Evolutionary conservation across 1,140 invertebrate genomes (phyloP), one percentile per base, ranked within the genome.

Genomic region (Hypsibius dujardini): DNA sequence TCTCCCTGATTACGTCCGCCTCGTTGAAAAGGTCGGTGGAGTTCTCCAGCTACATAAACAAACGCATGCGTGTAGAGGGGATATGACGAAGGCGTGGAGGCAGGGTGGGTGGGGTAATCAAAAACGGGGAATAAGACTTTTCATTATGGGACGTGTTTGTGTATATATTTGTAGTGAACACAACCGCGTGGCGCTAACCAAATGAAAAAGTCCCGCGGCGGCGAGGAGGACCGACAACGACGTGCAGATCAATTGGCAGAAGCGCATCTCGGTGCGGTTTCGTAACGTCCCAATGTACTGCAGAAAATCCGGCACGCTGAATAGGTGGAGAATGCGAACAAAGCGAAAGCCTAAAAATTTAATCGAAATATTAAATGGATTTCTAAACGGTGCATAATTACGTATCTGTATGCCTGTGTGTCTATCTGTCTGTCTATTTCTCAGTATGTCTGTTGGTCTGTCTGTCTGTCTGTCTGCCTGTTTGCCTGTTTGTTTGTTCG

Each of bases 371-470:
- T n/a, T n/a, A n/a, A n/a, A n/a, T n/a, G n/a, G n/a, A n/a, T n/a
- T n/a, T n/a, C n/a, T n/a, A n/a, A n/a, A n/a, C n/a, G n/a, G n/a
- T n/a, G n/a, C 7, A 56, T 56, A 56, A 56, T 56, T 56, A 56
- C n/a, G 50, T n/a, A 56, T 7, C 50, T 56, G 50, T 7, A 56
- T n/a, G 50, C 50, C 50, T 56, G n/a, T n/a, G n/a, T n/a, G n/a
- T n/a, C 50, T 56, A 56, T 56, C 7, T 56, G 50, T 56, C 50
- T 56, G n/a, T 56, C 50, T 7, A 56, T 56, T 56, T 56, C n/a
- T n/a, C n/a, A n/a, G n/a, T n/a, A n/a, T n/a, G n/a, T n/a, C n/a
- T n/a, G n/a, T n/a, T n/a, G n/a, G n/a, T n/a, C n/a, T n/a, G n/a
- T n/a, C n/a, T n/a, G n/a, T 56, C 50, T 56, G 7, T 56, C n/a